phyloP scores from a whole-genome alignment of 2,888 invertebrate species.

The Venustoraphidia nigricollis region DNA sequence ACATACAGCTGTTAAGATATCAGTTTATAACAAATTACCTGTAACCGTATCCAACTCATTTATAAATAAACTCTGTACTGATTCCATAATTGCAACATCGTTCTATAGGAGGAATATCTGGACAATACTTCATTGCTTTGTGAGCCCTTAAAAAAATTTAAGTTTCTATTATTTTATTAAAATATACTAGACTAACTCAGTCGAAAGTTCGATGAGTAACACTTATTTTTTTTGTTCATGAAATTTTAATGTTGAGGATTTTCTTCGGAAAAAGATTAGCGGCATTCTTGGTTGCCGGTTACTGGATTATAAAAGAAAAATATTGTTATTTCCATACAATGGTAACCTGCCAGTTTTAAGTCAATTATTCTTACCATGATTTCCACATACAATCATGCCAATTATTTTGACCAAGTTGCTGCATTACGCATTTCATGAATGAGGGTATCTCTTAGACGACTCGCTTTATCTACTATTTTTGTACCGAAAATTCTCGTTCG shows the following conservation, averaged over 20 bases:
- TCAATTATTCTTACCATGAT: constrained; percentile 43
- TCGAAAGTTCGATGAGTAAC: too few species aligned
- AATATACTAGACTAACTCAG: too few species aligned
- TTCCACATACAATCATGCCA: constrained; percentile 80
- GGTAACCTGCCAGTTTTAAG: background rate
- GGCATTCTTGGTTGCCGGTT: too few species aligned
- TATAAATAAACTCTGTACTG: constrained; percentile 75
- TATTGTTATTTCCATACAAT: too few species aligned
- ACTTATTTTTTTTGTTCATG: too few species aligned
- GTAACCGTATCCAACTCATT: constrained; percentile 55
- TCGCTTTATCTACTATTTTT: constrained; percentile 70
- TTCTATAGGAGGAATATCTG: constrained; percentile 66
- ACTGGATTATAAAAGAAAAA: too few species aligned
- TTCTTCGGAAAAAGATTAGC: too few species aligned
- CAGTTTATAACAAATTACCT: constrained; percentile 31
- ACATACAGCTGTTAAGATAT: too few species aligned
- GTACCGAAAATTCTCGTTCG: constrained; percentile 47
- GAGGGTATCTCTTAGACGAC: constrained; percentile 75
- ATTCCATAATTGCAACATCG: constrained; percentile 77
- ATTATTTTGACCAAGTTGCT: constrained; percentile 63
- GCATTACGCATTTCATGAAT: constrained; percentile 94
- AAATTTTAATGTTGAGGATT: too few species aligned
- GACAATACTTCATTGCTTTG: constrained; percentile 49
- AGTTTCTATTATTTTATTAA: background rate
- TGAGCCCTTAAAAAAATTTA: constrained; percentile 42